These are phyloP conservation scores for Jordanella pulchra DNA, from an alignment of 2,797 vertebrate species.

Conservation along the genomic window DNA sequence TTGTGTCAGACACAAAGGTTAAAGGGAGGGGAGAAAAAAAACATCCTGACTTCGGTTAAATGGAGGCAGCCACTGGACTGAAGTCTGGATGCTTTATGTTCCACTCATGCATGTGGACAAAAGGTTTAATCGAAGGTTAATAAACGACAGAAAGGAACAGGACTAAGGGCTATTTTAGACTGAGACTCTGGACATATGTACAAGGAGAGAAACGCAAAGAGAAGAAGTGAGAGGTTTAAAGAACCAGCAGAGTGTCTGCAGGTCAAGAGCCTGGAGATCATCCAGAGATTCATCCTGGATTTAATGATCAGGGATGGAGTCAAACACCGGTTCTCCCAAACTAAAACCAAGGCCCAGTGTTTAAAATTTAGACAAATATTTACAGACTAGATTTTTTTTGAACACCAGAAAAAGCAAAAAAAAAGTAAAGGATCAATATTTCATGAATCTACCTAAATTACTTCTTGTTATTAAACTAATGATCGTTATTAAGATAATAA, in stretches of 20 bases:
- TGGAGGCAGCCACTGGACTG: neutral
- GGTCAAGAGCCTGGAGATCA: neutral
- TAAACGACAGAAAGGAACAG: neutral
- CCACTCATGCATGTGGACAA: neutral
- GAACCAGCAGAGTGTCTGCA: slow-evolving; percentile 44
- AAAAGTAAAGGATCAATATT: too few relatives aligned
- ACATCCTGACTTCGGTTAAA: slow-evolving; percentile 18
- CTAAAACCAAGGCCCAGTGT: too few relatives aligned
- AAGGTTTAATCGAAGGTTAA: neutral
- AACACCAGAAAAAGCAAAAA: too few relatives aligned
- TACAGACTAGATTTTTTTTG: too few relatives aligned
- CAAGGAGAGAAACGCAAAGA: neutral
- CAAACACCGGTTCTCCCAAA: too few relatives aligned
- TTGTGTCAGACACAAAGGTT: neutral
- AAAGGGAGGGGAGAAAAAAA: slow-evolving; percentile 15
- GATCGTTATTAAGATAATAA: too few relatives aligned
- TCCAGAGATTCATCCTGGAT: neutral
- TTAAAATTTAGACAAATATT: too few relatives aligned
- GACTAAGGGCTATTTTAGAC: neutral
- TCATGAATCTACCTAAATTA: too few relatives aligned
- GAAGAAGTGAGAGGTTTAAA: slow-evolving; percentile 7
- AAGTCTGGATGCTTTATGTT: slow-evolving; percentile 21
- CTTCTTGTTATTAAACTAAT: too few relatives aligned
- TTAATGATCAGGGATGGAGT: neutral
- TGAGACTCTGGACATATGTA: neutral